These are phyloP conservation scores for Diorhabda carinulata DNA, from an alignment of 1,140 invertebrate species.

Conservation along the genomic window DNA sequence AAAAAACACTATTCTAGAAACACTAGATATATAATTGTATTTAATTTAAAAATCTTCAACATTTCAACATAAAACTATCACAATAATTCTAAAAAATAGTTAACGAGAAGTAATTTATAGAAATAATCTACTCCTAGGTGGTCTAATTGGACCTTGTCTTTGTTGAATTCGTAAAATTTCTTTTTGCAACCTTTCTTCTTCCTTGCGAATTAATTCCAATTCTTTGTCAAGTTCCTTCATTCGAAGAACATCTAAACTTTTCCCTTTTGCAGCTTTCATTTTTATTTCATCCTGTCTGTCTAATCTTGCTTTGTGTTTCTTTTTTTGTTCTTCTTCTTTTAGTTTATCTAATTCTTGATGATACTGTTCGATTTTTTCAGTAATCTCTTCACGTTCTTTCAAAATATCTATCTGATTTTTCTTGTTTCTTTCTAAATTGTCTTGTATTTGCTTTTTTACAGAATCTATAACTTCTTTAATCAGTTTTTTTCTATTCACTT, in stretches of 20 bases:
- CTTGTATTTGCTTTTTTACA: constrained; percentile 40
- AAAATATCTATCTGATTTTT: constrained; percentile 45
- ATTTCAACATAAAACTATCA: no score
- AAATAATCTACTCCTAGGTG: constrained; percentile 28
- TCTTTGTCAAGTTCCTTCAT: constrained; percentile 42
- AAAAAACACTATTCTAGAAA: no score
- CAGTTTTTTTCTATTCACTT: constrained; percentile 34
- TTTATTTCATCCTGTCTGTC: constrained; percentile 36
- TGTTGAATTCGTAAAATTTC: constrained; percentile 43
- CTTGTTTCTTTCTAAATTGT: constrained; percentile 44
- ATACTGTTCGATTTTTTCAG: constrained; percentile 47
- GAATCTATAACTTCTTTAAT: constrained; percentile 37
- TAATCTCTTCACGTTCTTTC: constrained; percentile 45
- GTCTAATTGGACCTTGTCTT: constrained; percentile 34
- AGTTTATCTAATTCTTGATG: constrained; percentile 46
- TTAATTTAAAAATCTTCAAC: no score
- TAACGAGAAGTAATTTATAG: constrained; percentile 5
- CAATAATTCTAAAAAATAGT: no score
- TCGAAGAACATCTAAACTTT: constrained; percentile 33
- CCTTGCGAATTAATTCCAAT: constrained; percentile 37
- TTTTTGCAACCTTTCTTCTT: constrained; percentile 42
- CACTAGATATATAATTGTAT: no score
- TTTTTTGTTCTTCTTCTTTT: constrained; percentile 39
- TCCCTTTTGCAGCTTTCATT: constrained; percentile 32
- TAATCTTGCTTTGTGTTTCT: constrained; percentile 35